Conservation (phyloP, 2,888 invertebrate species). For the Eupithecia subfuscata region DNA sequence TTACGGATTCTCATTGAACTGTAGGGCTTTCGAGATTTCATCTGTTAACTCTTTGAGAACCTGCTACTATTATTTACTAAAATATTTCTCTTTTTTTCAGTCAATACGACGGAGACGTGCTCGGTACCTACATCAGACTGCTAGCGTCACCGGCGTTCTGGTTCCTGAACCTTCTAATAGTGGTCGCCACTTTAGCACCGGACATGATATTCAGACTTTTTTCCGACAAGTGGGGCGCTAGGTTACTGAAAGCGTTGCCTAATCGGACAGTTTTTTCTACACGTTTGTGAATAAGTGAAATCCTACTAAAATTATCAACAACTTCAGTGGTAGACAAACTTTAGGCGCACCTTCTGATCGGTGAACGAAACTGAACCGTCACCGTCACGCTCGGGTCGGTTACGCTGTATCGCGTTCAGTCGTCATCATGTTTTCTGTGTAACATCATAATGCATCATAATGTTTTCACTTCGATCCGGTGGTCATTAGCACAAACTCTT, state of each 20-base stretch:
- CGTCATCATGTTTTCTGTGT: background rate
- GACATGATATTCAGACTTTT: conserved; percentile 70
- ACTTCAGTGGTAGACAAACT: background rate
- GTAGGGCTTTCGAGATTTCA: background rate
- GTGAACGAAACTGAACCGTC: background rate
- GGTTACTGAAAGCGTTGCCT: conserved; percentile 20
- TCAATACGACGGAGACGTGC: conserved; percentile 75
- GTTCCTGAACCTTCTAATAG: conserved; percentile 80
- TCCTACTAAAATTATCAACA: background rate
- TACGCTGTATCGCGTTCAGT: background rate
- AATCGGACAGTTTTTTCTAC: conserved; percentile 53
- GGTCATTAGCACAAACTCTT: too few species aligned
- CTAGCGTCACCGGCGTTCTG: conserved; percentile 84
- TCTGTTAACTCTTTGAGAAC: background rate
- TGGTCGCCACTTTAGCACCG: conserved; percentile 82
- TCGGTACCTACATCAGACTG: conserved; percentile 85
- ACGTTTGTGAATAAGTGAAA: conserved; percentile 49
- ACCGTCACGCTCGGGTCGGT: background rate
- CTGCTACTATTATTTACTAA: background rate
- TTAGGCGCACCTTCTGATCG: background rate
- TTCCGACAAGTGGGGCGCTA: conserved; percentile 56
- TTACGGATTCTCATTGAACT: too few species aligned
- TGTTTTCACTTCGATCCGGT: too few species aligned
- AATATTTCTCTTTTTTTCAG: conserved; percentile 3
- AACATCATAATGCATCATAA: too few species aligned